Conservation (phyloP, 2,888 invertebrate species). For the Dryococelus australis region DNA sequence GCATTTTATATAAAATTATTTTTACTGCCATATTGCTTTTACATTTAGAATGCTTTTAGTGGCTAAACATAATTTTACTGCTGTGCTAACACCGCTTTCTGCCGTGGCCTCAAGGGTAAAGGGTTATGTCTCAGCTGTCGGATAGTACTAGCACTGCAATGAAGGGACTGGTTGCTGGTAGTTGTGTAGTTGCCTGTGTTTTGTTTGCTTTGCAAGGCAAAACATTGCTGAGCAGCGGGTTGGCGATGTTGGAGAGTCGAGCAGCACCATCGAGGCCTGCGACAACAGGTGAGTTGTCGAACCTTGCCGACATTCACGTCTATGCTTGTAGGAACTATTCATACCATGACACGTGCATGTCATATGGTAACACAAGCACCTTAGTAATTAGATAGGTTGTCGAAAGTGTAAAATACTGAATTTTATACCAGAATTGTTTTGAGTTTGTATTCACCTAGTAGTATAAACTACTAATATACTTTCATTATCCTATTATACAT, state of each 20-base stretch:
- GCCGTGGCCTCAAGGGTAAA: no score
- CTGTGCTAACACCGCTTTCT: neutral
- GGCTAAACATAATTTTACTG: neutral
- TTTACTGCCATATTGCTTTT: no score
- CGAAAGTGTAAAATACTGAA: neutral
- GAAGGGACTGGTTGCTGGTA: no score
- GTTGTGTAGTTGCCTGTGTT: no score
- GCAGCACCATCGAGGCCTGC: neutral
- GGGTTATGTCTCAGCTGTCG: no score
- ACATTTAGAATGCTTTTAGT: no score
- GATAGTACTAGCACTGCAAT: no score
- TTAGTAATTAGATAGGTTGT: neutral
- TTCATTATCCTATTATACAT: no score
- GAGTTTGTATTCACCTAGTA: no score
- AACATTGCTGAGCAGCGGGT: neutral
- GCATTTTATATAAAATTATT: no score
- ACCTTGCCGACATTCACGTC: neutral
- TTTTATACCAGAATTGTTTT: no score
- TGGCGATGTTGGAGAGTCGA: neutral
- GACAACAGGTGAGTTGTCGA: neutral
- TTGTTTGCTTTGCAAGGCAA: neutral
- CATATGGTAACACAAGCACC: neutral
- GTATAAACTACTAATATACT: no score
- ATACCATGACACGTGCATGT: neutral
- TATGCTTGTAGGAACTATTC: neutral